Base-by-base conservation (phyloP, 2,113 vertebrate species). In the Coturnix japonica region DNA sequence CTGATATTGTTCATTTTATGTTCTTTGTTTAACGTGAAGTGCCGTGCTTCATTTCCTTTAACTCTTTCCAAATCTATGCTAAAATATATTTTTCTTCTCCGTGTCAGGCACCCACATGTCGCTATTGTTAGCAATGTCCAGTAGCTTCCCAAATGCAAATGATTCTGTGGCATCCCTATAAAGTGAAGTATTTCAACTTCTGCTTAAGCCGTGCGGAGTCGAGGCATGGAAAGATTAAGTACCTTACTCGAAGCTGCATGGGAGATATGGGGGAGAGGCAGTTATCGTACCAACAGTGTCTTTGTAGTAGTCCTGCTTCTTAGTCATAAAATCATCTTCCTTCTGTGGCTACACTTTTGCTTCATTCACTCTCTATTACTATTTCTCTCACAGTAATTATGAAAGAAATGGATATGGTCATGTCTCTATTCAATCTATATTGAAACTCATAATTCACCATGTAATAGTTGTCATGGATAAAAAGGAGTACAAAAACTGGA, bases 151-250 rank as follows among this genome's bases (percentile, higher is more conserved):
- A 85, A 91, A 93, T 19, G 13, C 75, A 90, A 95, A 93, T 95
- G 81, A 89, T 91, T 91, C 91, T 90, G 71, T 80, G 77, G 37
- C 92, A 78, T 89, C 88, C 72, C 88, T 87, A 11, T 80, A 84
- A 96, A 88, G 90, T 91, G 83, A 93, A 92, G 91, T 91, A 92
- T 94, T 94, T 92, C 90, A 90, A 93, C 87, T 89, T 79, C 80
- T 81, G 74, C 79, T 95, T 95, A 93, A 75, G 81, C 37, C 91
- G 57, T 85, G 67, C 67, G 35, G 73, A 95, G 71, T 35, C 79
- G 77, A 93, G 86, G 75, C 85, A 94, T 17, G 43, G 60, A 75
- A 92, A 92, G 93, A 94, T 95, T 93, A 91, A 94, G 91, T 94
- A 85, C 85, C 89, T 92, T 86, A 64, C 71, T 81, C 51, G 63